These are phyloP conservation scores for Sepiola atlantica DNA, from an alignment of 2,888 invertebrate species.

Conservation along the genomic window DNA sequence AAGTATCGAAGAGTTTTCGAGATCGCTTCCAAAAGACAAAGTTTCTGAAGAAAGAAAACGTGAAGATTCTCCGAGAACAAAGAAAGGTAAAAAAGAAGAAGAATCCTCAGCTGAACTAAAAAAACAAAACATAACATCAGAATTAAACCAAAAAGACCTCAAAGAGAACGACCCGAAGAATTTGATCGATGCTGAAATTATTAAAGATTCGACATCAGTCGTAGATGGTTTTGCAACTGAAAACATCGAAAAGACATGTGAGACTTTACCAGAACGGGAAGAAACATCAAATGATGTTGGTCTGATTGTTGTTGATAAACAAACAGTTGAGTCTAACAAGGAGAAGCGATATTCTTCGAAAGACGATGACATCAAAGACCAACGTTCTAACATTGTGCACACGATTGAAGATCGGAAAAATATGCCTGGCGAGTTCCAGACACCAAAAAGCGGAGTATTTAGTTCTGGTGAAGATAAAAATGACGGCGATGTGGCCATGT, in stretches of 20 bases:
- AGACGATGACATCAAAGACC: background rate
- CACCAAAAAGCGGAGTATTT: no score
- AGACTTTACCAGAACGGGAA: background rate
- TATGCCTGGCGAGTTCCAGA: no score
- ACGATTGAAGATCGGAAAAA: no score
- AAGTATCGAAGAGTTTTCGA: background rate
- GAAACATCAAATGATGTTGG: background rate
- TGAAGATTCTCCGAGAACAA: background rate
- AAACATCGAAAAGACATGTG: background rate
- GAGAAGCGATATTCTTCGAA: background rate
- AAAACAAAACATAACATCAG: background rate
- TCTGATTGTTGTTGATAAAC: background rate
- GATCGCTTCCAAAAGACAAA: background rate
- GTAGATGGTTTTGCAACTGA: background rate
- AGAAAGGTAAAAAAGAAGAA: background rate
- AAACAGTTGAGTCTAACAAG: background rate
- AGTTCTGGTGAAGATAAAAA: background rate
- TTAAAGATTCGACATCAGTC: background rate
- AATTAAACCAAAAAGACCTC: background rate
- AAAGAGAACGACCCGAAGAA: background rate
- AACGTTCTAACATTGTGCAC: no score
- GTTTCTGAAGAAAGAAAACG: background rate
- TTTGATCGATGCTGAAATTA: background rate
- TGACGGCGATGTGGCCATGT: background rate
- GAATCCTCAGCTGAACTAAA: background rate